A percentile compares a stretch with the other conserved stretches of the same genome.
Conservation (phyloP, 2,888 invertebrate species). For the Camponotus fellah region DNA sequence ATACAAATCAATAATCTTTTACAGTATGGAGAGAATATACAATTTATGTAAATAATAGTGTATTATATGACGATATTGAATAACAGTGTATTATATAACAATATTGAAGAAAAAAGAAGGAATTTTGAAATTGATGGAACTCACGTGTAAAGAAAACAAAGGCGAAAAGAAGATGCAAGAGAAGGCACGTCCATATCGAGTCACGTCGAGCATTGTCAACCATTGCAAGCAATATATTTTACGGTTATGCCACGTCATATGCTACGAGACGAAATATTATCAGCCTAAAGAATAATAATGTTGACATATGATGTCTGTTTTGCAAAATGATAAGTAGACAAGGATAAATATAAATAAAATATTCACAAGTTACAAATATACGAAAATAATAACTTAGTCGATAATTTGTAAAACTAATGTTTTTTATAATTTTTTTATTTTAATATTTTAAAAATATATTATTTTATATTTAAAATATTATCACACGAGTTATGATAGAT, state of each 20-base stretch:
- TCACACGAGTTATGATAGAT: background rate
- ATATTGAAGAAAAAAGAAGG: background rate
- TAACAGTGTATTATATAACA: background rate
- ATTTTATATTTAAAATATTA: background rate
- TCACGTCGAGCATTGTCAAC: constrained; percentile 16
- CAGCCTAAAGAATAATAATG: constrained; percentile 9
- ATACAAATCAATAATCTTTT: background rate
- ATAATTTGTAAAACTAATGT: background rate
- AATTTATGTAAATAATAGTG: background rate
- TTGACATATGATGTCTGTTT: constrained; percentile 5
- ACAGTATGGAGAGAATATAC: background rate
- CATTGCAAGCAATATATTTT: constrained; percentile 25
- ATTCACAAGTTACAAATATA: background rate
- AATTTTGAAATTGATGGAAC: constrained; percentile 6
- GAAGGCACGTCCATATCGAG: background rate
- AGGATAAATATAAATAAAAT: too few relatives aligned
- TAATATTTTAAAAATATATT: background rate
- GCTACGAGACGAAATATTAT: constrained; percentile 1
- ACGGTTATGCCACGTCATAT: background rate
- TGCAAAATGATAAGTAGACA: background rate
- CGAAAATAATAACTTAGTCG: background rate
- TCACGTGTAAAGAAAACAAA: background rate
- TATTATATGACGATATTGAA: background rate
- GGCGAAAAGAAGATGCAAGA: background rate
- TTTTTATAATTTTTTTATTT: background rate